Evolutionary conservation across 2,888 invertebrate genomes (phyloP).

Genomic region (Drosophila vallismaia): DNA sequence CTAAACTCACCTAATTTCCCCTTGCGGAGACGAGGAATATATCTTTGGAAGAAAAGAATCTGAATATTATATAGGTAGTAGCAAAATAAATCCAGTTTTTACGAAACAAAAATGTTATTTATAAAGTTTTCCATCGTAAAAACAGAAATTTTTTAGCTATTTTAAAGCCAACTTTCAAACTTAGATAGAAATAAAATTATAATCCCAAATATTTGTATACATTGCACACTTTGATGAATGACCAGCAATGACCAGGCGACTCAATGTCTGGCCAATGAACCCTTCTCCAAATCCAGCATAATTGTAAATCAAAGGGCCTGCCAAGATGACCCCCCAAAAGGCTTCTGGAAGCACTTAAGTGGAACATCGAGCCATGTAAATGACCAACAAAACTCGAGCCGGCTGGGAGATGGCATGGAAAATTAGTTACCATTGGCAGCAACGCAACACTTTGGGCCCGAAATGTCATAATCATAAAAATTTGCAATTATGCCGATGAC

Average conservation of each 20-base stretch:
- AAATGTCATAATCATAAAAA: constrained; percentile 72
- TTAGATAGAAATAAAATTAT: no score
- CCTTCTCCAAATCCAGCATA: constrained; percentile 18
- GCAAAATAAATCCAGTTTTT: no score
- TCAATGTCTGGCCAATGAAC: constrained; percentile 26
- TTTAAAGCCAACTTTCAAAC: no score
- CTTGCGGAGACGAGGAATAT: background rate
- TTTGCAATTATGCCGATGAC: constrained; percentile 66
- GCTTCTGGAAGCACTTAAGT: constrained; percentile 27
- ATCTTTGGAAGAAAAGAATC: no score
- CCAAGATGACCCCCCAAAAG: constrained; percentile 24
- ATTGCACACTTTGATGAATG: background rate
- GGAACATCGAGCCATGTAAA: constrained; percentile 30
- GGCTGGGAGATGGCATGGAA: constrained; percentile 9
- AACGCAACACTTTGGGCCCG: constrained; percentile 46
- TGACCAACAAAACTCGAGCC: constrained; percentile 5
- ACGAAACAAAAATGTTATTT: no score
- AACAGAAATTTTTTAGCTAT: no score
- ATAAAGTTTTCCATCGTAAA: no score
- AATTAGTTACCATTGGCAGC: constrained; percentile 45
- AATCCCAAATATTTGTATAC: no score
- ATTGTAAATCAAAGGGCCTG: constrained; percentile 46
- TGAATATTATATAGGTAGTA: no score
- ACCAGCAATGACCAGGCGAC: constrained; percentile 21
- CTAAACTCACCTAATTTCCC: background rate